Base-by-base conservation (phyloP, 1,140 invertebrate genomes). In the Aphelenchoides avenae region DNA sequence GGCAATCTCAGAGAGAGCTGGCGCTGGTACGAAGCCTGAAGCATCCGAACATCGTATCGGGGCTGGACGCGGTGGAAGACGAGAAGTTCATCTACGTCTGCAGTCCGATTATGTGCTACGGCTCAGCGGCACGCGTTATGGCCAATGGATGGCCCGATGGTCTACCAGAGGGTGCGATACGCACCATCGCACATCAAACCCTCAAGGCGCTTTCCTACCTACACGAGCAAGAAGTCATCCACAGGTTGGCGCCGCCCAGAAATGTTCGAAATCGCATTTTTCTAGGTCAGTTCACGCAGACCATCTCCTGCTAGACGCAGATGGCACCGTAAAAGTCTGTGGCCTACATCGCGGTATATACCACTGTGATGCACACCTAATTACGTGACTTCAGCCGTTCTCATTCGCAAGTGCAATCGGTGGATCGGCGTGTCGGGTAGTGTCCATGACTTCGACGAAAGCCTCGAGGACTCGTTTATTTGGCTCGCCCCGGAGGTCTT, bases 401-500 rank as follows among this genome's bases (percentile, higher is more conserved):
- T n/a, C n/a, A n/a, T n/a, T n/a, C n/a, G n/a, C n/a, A n/a, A n/a
- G n/a, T n/a, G n/a, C n/a, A 31, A 13, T 52, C 7, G 39, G 13
- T 61, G 55, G 55, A 57, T 57, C 29, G 55, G 55, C 5, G 55
- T 57, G 85, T 61, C 82, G 78, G 48, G 82, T 80, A 13, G 80
- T 90, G 13, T 87, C 87, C 78, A 84, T 83, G 51, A 86, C 88
- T 76, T 87, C 88, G 4, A 78, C 82, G 1, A 83, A 84, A 26
- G 84, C 84, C 33, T 60, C 29, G 81, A 84, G 51, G 79, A 83
- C 29, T 86, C 87, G 73, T 76, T 91, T 1, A 88, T 88, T 76
- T 91, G 88, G 87, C 81, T 89, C 1, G 89, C 88, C 75, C 89
- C 89, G 18, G 90, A 93, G 80, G 77, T 92, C n/a, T 79, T 92